Percentiles rank a stretch among this genome's conserved stretches.
Evolutionary conservation across 2,888 invertebrate species (phyloP).

Genomic region (Sinotaia quadrata): DNA sequence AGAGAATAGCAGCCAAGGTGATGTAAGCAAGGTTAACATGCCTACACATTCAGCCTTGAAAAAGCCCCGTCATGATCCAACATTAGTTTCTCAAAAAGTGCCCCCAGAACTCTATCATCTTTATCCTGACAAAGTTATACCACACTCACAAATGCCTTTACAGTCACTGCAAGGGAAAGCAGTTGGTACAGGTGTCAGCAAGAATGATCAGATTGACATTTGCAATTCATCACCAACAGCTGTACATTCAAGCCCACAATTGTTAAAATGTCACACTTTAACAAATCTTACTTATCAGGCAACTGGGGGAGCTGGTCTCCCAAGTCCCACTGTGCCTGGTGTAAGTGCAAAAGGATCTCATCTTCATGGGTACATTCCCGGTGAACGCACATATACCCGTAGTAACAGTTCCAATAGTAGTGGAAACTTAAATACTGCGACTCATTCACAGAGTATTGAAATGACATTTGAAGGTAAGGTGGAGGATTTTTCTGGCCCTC

Average conservation of each 20-base stretch:
- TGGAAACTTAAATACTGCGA: neutral
- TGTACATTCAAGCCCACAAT: neutral
- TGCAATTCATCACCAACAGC: neutral
- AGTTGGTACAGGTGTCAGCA: neutral
- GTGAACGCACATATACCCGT: neutral
- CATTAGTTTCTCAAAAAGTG: neutral
- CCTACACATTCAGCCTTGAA: neutral
- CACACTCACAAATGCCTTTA: neutral
- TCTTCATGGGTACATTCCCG: neutral
- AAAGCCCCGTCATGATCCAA: slow-evolving; percentile 14
- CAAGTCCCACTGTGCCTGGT: neutral
- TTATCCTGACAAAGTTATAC: neutral
- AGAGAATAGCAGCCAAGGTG: slow-evolving; percentile 7
- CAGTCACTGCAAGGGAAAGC: neutral
- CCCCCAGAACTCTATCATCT: neutral
- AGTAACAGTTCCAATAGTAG: neutral
- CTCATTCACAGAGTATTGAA: slow-evolving; percentile 20
- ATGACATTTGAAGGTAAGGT: slow-evolving; percentile 27
- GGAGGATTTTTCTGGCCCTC: slow-evolving; percentile 8
- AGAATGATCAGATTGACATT: neutral
- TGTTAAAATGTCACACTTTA: neutral
- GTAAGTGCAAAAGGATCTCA: slow-evolving; percentile 4
- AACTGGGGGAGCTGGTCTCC: neutral
- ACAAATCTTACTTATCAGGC: neutral
- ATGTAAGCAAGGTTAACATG: neutral